These are phyloP conservation scores for Geotrupes spiniger DNA, from an alignment of 2,888 invertebrate species.

Conservation along the genomic window DNA sequence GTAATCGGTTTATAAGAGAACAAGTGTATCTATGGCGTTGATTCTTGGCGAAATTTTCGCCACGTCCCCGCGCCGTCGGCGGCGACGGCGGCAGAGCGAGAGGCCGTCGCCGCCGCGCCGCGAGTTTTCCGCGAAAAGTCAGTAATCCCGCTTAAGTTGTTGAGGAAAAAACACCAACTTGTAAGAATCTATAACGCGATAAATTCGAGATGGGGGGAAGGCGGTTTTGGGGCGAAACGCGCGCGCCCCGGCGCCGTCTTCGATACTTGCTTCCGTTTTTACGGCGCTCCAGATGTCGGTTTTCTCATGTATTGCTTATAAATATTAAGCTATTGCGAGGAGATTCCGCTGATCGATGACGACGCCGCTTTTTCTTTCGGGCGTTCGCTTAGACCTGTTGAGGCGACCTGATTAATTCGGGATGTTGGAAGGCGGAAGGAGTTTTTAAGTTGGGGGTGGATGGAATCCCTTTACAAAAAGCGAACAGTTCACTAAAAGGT, in stretches of 20 bases:
- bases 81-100: not conserved
- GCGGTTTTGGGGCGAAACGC: conserved; percentile 19
- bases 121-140: not conserved
- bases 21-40: conserved; percentile 27
- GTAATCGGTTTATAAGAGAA: conserved; percentile 31
- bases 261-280: conserved; percentile 9
- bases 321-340: conserved; percentile 15
- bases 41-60: not conserved
- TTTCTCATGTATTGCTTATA: conserved; percentile 22
- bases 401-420: no score
- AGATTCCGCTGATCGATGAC: not conserved
- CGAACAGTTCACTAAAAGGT: no score
- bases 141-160: conserved; percentile 6
- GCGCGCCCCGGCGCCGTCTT: not conserved
- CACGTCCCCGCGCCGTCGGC: not conserved
- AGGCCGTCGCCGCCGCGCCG: conserved; percentile 1
- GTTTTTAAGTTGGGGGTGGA: no score
- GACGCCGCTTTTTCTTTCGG: not conserved
- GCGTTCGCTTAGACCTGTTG: conserved; percentile 3
- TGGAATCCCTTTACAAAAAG: no score
- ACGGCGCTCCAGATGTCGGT: conserved; percentile 16
- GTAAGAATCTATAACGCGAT: conserved; percentile 25
- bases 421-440: no score
- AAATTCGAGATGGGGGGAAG: conserved; percentile 25
- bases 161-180: conserved; percentile 18